phyloP scores from a whole-genome alignment of 1,140 invertebrate genomes.

The Lepidurus packardi region DNA sequence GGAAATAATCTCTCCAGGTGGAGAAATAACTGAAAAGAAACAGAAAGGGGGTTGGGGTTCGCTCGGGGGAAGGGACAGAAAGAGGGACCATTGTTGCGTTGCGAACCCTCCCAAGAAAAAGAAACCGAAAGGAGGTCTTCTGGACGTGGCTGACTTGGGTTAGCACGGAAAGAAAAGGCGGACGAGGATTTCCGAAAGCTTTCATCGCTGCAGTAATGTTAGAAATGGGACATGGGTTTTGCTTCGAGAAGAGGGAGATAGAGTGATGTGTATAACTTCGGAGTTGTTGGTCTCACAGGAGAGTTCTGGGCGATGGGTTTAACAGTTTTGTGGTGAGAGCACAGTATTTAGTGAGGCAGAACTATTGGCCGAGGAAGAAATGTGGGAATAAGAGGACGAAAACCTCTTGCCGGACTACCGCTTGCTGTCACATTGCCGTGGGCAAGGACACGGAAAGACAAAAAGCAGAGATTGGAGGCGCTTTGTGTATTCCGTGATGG shows the following conservation, averaged over 20 bases:
- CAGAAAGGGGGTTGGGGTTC: too few relatives aligned
- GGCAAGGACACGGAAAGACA: not conserved
- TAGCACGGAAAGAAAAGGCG: not conserved
- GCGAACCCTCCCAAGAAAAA: not conserved
- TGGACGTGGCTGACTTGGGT: not conserved
- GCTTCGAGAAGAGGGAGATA: not conserved
- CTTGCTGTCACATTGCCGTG: not conserved
- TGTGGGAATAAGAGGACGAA: not conserved
- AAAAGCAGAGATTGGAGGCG: not conserved
- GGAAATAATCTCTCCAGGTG: not conserved
- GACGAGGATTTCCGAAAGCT: slow-evolving; percentile 15
- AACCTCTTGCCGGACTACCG: not conserved
- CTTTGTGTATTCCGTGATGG: not conserved
- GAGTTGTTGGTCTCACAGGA: not conserved
- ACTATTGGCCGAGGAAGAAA: not conserved
- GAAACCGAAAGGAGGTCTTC: not conserved
- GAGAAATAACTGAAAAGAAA: not conserved
- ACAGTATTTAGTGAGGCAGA: not conserved
- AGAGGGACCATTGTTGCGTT: not conserved
- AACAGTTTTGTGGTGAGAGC: not conserved
- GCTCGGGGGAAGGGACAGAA: not conserved
- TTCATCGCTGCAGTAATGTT: not conserved
- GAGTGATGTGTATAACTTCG: not conserved
- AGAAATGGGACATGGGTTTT: not conserved
- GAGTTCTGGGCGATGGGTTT: too few relatives aligned